Percentiles rank a stretch among this genome's conserved stretches.
Conservation (phyloP, 2,888 invertebrate species). For the Leptinotarsa rubiginosa region DNA sequence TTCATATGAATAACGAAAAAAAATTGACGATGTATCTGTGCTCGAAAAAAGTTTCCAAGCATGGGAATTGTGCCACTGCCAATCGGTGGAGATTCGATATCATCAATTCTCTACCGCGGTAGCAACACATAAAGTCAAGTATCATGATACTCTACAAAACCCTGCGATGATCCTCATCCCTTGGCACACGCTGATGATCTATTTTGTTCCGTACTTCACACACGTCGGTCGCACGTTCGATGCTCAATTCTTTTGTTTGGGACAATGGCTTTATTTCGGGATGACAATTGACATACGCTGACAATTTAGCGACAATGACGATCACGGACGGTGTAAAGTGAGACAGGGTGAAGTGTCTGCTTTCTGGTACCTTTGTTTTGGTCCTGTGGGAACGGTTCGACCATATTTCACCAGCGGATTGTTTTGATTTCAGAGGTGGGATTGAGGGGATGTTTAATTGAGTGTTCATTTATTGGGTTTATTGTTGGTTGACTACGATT, state of each 20-base stretch:
- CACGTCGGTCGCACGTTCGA: constrained; percentile 58
- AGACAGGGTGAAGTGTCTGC: constrained; percentile 42
- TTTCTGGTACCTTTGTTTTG: constrained; percentile 50
- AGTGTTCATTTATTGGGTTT: constrained; percentile 46
- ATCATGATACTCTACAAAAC: constrained; percentile 47
- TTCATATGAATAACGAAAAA: too few species aligned
- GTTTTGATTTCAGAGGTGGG: constrained; percentile 61
- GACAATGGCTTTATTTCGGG: constrained; percentile 65
- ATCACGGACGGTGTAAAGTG: constrained; percentile 56
- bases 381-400: constrained; percentile 59
- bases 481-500: constrained; percentile 28
- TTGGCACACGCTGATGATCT: constrained; percentile 38
- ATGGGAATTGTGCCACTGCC: not conserved
- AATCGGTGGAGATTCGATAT: constrained; percentile 13
- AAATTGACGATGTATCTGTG: too few species aligned
- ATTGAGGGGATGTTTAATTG: constrained; percentile 54
- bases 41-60: not conserved
- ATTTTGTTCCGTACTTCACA: constrained; percentile 44
- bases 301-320: constrained; percentile 60
- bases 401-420: constrained; percentile 47
- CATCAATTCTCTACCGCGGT: constrained; percentile 10
- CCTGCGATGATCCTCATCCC: constrained; percentile 43
- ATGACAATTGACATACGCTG: constrained; percentile 66
- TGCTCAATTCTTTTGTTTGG: constrained; percentile 64
- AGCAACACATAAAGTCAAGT: constrained; percentile 49